A percentile compares a stretch with the other conserved stretches of the same genome.
phyloP scores from a whole-genome alignment of 2,797 vertebrate genomes.

The Notolabrus celidotus region DNA sequence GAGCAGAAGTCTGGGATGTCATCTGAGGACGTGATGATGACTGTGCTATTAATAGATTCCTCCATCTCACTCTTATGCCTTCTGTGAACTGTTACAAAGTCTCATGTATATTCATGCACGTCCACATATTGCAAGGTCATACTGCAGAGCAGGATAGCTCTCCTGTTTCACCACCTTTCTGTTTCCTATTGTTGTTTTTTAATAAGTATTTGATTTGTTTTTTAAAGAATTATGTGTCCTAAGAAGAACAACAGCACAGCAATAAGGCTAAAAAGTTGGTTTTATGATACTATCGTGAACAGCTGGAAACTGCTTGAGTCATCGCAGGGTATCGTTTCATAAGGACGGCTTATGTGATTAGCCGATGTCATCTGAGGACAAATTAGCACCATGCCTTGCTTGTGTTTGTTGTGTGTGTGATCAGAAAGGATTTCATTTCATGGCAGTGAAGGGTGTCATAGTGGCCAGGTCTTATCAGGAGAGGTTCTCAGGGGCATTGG shows the following conservation, averaged over 20 bases:
- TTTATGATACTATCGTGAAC: background rate
- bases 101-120: constrained; percentile 41
- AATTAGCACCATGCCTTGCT: constrained; percentile 14
- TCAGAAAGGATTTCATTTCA: constrained; percentile 53
- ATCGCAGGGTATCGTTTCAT: background rate
- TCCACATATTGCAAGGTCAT: constrained; percentile 48
- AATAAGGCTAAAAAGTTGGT: background rate
- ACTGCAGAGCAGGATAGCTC: constrained; percentile 13
- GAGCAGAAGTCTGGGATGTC: constrained; percentile 50
- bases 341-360: background rate
- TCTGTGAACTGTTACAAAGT: constrained; percentile 46
- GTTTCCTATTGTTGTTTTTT: constrained; percentile 24
- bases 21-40: constrained; percentile 51
- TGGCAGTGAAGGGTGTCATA: constrained; percentile 44
- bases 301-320: background rate
- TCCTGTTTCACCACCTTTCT: constrained; percentile 30
- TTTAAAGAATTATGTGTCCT: background rate
- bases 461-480: constrained; percentile 45
- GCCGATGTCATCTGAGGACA: constrained; percentile 17
- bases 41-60: constrained; percentile 63
- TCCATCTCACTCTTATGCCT: constrained; percentile 37
- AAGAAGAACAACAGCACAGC: background rate
- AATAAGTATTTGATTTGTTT: background rate
- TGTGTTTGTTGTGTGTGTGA: constrained; percentile 40
- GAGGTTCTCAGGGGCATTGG: constrained; percentile 33